phyloP scores from a whole-genome alignment of 2,888 invertebrate genomes.

The Heteromyza rotundicornis region DNA sequence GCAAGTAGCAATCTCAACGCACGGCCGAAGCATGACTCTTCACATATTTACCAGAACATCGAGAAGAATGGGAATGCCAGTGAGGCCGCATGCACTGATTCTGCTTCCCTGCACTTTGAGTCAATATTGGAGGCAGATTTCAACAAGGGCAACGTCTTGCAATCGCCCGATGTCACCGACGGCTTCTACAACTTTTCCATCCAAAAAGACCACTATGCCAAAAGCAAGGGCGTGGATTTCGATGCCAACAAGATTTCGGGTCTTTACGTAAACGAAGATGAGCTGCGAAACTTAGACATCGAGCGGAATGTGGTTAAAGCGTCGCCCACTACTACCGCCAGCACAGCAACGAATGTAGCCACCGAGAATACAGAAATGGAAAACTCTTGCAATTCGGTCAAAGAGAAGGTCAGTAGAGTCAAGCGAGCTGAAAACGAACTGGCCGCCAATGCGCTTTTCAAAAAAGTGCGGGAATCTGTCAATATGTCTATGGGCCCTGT shows the following conservation, averaged over 20 bases:
- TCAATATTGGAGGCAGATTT: slow-evolving; percentile 60
- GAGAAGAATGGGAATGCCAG: slow-evolving; percentile 40
- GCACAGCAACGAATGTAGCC: slow-evolving; percentile 24
- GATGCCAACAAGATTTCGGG: slow-evolving; percentile 53
- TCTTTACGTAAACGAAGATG: slow-evolving; percentile 57
- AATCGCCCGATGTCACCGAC: slow-evolving; percentile 61
- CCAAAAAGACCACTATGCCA: slow-evolving; percentile 60
- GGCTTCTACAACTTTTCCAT: slow-evolving; percentile 61
- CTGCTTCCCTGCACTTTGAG: slow-evolving; percentile 62
- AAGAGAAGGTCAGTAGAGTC: slow-evolving; percentile 26
- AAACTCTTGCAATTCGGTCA: slow-evolving; percentile 4
- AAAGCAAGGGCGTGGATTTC: slow-evolving; percentile 51
- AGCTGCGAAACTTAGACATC: slow-evolving; percentile 55
- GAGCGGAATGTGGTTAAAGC: slow-evolving; percentile 40
- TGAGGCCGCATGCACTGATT: slow-evolving; percentile 52
- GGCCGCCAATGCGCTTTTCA: slow-evolving; percentile 60
- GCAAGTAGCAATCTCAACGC: slow-evolving; percentile 17
- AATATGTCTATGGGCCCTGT: slow-evolving; percentile 51
- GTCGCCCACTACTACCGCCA: neutral
- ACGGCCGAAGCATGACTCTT: slow-evolving; percentile 40
- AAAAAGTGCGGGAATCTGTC: slow-evolving; percentile 61
- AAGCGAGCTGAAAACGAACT: slow-evolving; percentile 49
- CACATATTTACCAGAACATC: slow-evolving; percentile 54
- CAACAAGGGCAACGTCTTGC: slow-evolving; percentile 50
- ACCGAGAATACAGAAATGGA: neutral